Evolutionary conservation across 1,140 invertebrate genomes (phyloP).

Genomic region (Pentalonia nigronervosa): DNA sequence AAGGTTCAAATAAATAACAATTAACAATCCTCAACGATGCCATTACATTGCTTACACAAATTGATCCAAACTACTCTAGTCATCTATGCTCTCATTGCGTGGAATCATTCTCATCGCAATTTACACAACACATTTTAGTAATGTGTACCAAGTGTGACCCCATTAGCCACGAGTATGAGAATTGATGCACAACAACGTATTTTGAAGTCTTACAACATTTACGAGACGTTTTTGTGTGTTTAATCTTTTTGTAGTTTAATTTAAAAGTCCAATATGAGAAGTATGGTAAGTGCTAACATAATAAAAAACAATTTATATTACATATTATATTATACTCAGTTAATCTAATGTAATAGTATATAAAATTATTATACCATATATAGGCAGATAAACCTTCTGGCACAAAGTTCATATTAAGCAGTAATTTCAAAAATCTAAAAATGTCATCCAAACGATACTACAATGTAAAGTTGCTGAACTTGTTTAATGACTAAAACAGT

Average conservation of each 20-base stretch:
- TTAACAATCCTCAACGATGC: background rate
- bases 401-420: background rate
- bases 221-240: too few relatives aligned
- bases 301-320: background rate
- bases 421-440: too few relatives aligned
- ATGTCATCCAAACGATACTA: too few relatives aligned
- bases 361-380: background rate
- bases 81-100: background rate
- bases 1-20: background rate
- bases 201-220: background rate
- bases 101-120: background rate
- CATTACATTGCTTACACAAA: background rate
- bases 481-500: too few relatives aligned
- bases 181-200: background rate
- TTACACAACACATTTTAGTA: background rate
- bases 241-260: background rate
- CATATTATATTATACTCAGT: background rate
- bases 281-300: too few relatives aligned
- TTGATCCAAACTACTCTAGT: background rate
- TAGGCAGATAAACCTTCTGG: background rate
- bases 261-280: background rate
- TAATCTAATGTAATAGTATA: background rate
- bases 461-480: too few relatives aligned
- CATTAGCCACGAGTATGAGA: background rate
- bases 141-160: background rate